phyloP scores from a whole-genome alignment of 2,888 invertebrate genomes.

The Antitype chi region DNA sequence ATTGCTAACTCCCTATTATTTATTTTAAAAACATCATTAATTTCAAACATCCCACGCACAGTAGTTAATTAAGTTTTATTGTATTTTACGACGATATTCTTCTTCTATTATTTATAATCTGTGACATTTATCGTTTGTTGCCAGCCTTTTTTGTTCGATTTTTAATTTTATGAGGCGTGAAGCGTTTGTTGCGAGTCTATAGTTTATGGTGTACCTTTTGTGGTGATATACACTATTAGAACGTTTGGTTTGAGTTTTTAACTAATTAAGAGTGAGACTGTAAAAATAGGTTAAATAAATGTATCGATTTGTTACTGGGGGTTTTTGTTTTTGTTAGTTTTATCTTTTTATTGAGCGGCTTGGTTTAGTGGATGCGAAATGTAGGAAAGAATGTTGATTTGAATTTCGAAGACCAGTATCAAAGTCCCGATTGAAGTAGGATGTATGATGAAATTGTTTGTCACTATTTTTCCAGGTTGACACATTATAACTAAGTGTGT shows the following conservation, averaged over 20 bases:
- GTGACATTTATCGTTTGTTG: constrained; percentile 82
- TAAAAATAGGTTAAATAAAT: constrained; percentile 55
- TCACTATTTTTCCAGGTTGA: neutral
- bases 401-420: neutral
- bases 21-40: constrained; percentile 43
- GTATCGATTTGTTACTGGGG: constrained; percentile 54
- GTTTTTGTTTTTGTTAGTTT: constrained; percentile 27
- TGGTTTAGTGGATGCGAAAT: neutral
- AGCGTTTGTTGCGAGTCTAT: constrained; percentile 60
- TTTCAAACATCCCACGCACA: constrained; percentile 43
- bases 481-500: no score
- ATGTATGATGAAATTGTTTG: neutral
- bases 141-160: constrained; percentile 62
- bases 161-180: constrained; percentile 78
- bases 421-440: neutral
- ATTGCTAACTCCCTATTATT: constrained; percentile 5
- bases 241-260: constrained; percentile 61
- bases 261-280: constrained; percentile 53
- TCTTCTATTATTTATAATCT: constrained; percentile 68
- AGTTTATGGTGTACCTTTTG: constrained; percentile 46
- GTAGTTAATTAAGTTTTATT: constrained; percentile 71
- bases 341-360: constrained; percentile 18
- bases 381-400: neutral
- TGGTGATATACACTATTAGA: constrained; percentile 49
- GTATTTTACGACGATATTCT: constrained; percentile 64